phyloP scores from a whole-genome alignment of 2,797 vertebrate genomes.

The Anniella stebbinsi region DNA sequence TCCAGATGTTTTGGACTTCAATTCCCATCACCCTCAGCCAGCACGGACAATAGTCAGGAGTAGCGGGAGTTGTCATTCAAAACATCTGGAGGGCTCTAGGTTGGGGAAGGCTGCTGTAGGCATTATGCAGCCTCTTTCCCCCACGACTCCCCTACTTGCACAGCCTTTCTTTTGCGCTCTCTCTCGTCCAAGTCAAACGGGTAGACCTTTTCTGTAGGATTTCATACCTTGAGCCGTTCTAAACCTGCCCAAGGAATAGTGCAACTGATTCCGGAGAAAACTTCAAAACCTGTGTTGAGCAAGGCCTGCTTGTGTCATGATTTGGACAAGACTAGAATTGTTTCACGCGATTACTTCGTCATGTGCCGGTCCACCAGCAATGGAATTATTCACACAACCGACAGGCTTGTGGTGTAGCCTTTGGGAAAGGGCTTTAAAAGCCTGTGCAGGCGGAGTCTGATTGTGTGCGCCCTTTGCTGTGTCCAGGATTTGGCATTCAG shows the following conservation, averaged over 20 bases:
- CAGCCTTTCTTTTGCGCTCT: background rate
- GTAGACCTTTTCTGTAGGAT: background rate
- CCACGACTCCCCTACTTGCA: background rate
- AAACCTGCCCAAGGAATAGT: background rate
- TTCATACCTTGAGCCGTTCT: background rate
- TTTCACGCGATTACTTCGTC: background rate
- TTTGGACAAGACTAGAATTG: too few relatives aligned
- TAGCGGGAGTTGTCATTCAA: too few relatives aligned
- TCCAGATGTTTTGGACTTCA: too few relatives aligned
- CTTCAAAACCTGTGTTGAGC: background rate
- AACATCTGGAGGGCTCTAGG: too few relatives aligned
- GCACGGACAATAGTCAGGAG: too few relatives aligned
- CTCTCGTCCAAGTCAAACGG: background rate
- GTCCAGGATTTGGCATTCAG: background rate
- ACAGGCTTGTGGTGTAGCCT: background rate
- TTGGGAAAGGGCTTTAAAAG: background rate
- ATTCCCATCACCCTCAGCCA: too few relatives aligned
- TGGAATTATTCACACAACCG: background rate
- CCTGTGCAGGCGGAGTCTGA: background rate
- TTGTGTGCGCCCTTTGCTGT: background rate
- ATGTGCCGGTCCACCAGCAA: background rate
- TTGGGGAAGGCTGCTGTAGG: too few relatives aligned
- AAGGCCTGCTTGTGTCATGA: background rate
- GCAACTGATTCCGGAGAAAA: background rate
- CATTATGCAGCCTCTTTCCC: background rate